Percentiles rank a stretch among this genome's conserved stretches.
Evolutionary conservation across 2,797 vertebrate genomes (phyloP).

Genomic region (Myiothlypis chrysogaster): DNA sequence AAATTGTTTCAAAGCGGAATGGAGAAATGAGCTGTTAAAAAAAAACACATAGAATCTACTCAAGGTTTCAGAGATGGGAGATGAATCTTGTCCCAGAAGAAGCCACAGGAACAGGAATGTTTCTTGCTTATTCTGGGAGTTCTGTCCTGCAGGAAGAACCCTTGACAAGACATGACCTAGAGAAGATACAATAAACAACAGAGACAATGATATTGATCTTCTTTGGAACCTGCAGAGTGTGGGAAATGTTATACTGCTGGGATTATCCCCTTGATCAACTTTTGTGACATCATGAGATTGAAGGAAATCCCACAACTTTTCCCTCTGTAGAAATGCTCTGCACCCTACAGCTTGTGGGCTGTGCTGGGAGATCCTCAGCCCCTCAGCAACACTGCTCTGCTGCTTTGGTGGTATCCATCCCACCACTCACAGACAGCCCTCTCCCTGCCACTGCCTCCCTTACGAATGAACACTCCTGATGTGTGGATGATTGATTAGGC

Average conservation of each 20-base stretch:
- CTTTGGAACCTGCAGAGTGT: not conserved
- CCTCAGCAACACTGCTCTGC: not conserved
- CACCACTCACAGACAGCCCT: not conserved
- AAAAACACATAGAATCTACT: fast-evolving
- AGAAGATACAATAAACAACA: not conserved
- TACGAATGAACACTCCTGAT: not conserved
- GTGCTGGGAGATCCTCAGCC: not conserved
- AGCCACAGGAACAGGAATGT: not conserved
- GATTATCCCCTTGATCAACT: not conserved
- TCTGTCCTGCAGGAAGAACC: not conserved
- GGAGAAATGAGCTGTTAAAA: not conserved
- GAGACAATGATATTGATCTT: not conserved
- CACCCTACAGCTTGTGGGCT: not conserved
- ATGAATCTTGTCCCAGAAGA: not conserved
- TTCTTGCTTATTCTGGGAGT: not conserved
- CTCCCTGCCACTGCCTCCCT: not conserved
- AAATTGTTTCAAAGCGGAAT: not conserved
- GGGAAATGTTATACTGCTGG: not conserved
- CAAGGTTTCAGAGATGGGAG: not conserved
- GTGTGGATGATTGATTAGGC: not conserved
- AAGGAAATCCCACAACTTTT: not conserved
- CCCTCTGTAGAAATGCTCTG: not conserved
- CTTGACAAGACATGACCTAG: not conserved
- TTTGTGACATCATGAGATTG: not conserved
- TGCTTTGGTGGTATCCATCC: not conserved